Conservation (phyloP, 1,140 invertebrate species). For the Drosophila mauritiana region DNA sequence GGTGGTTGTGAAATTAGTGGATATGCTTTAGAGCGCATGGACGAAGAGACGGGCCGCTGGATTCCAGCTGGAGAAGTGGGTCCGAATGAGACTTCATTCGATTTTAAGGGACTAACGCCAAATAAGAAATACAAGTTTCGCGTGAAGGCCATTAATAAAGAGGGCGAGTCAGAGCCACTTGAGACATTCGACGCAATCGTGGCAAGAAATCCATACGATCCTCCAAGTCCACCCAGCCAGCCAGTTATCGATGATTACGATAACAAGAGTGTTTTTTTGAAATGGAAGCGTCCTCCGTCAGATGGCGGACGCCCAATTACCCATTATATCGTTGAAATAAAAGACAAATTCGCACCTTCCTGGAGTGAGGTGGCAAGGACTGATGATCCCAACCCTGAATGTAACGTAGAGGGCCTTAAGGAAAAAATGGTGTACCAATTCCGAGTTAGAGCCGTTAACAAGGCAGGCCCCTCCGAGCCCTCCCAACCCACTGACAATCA, state of each 20-base stretch:
- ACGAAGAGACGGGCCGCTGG: constrained; percentile 96
- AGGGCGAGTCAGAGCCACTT: constrained; percentile 98
- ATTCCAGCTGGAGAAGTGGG: constrained; percentile 95
- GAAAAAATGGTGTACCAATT: constrained; percentile 98
- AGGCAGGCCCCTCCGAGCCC: constrained; percentile 94
- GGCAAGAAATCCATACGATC: constrained; percentile 98
- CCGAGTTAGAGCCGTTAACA: constrained; percentile 95
- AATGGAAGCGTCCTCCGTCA: constrained; percentile 94
- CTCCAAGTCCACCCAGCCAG: constrained; percentile 94
- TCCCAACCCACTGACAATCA: constrained; percentile 96
- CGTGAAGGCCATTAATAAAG: constrained; percentile 99
- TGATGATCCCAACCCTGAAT: constrained; percentile 90
- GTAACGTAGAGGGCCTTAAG: constrained; percentile 94
- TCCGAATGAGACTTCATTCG: constrained; percentile 92
- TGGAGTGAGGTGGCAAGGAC: constrained; percentile 96
- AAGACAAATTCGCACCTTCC: constrained; percentile 95
- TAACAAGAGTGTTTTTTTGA: constrained; percentile 94
- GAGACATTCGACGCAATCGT: constrained; percentile 94
- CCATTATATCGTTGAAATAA: constrained; percentile 98
- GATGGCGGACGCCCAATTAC: constrained; percentile 98
- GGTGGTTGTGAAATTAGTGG: constrained; percentile 97
- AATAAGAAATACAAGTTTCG: constrained; percentile 99
- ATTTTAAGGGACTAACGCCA: constrained; percentile 96
- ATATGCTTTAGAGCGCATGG: constrained; percentile 99
- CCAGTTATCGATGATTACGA: constrained; percentile 97